Conservation (phyloP, 1,140 invertebrate genomes). For the Drosophila fuyamai region DNA sequence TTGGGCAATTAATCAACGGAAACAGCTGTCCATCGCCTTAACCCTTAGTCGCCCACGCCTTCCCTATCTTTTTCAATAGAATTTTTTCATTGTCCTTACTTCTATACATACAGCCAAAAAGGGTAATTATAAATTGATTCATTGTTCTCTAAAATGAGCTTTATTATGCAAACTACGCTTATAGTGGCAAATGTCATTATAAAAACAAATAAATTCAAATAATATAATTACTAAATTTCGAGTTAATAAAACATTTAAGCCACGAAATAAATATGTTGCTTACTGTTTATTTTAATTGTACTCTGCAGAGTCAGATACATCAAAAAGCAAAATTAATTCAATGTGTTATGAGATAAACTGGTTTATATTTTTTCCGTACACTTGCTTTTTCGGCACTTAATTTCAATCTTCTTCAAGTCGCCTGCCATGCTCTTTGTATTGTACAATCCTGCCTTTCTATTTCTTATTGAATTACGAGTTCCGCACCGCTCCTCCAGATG, state of each 20-base stretch:
- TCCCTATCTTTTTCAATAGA: not conserved
- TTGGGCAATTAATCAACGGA: constrained; percentile 80
- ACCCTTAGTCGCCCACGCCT: constrained; percentile 37
- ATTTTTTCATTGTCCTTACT: not conserved
- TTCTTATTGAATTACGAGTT: constrained; percentile 75
- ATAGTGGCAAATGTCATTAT: no score
- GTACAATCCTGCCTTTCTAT: constrained; percentile 49
- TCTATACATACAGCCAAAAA: constrained; percentile 13
- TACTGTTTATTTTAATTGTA: no score
- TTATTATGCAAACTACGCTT: no score
- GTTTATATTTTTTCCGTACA: constrained; percentile 12
- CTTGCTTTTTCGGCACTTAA: constrained; percentile 64
- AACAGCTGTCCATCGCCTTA: constrained; percentile 78
- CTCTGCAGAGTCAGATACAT: no score
- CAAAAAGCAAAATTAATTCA: not conserved
- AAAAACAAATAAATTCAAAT: no score
- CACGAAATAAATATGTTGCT: no score
- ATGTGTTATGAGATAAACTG: not conserved
- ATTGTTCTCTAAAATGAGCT: not conserved
- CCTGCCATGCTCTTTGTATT: constrained; percentile 55
- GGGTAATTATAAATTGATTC: not conserved
- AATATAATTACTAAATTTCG: not conserved
- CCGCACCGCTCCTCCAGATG: not conserved
- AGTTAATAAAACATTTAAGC: not conserved
- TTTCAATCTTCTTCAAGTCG: constrained; percentile 57